Percentiles rank a stretch among this genome's conserved stretches.
phyloP scores from a whole-genome alignment of 2,797 vertebrate genomes.

The Tenualosa ilisha region DNA sequence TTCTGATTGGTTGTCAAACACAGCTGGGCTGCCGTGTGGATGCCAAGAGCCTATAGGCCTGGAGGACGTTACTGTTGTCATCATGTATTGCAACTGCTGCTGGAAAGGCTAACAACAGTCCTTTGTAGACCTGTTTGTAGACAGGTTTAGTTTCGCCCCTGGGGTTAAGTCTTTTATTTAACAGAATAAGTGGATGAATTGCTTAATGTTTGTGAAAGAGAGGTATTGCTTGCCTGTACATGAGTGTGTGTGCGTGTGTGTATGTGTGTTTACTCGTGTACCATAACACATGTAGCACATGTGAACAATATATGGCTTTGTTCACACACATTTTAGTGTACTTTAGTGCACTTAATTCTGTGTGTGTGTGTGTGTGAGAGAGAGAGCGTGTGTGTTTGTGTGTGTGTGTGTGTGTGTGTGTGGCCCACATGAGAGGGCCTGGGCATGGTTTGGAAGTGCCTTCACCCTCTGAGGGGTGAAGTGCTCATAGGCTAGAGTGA shows the following conservation, averaged over 20 bases:
- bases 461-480: slow-evolving; percentile 12
- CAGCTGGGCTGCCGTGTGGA: slow-evolving; percentile 27
- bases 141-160: not conserved
- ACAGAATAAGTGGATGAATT: not conserved
- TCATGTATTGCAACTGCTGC: not conserved
- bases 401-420: not conserved
- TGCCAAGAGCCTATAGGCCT: slow-evolving; percentile 25
- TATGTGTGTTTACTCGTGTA: not conserved
- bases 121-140: too few species aligned
- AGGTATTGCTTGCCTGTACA: not conserved
- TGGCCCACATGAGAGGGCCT: slow-evolving; percentile 35
- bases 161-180: not conserved
- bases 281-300: too few species aligned
- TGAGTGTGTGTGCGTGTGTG: not conserved
- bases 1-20: slow-evolving; percentile 18
- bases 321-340: too few species aligned
- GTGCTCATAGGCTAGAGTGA: slow-evolving; percentile 37
- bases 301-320: not conserved
- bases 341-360: too few species aligned
- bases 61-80: not conserved
- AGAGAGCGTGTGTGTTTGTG: not conserved
- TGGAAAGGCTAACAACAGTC: not conserved
- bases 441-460: slow-evolving; percentile 51
- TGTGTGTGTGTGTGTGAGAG: not conserved
- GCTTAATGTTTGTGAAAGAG: slow-evolving; percentile 2